Percentiles rank a stretch among this genome's conserved stretches.
Evolutionary conservation across 2,113 vertebrate species (phyloP).

Genomic region (Lonchura striata): DNA sequence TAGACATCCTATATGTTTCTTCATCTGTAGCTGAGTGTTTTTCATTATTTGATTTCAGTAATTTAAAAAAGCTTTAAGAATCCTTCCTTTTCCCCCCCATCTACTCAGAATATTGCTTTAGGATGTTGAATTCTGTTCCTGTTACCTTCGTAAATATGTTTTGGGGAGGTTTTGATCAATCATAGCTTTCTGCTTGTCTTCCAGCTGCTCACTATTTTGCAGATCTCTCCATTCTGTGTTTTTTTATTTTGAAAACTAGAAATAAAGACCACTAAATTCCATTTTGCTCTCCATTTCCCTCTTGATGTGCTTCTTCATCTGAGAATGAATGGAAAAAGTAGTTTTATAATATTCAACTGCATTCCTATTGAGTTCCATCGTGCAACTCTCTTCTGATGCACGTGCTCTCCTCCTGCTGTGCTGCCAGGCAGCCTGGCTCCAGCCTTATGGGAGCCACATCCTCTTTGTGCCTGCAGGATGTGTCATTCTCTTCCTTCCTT

Average conservation of each 20-base stretch:
- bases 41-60: neutral
- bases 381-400: rapidly evolving
- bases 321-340: neutral
- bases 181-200: neutral
- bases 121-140: neutral
- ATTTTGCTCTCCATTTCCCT: neutral
- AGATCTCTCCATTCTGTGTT: neutral
- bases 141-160: neutral
- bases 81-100: neutral
- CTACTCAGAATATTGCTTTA: neutral
- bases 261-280: neutral
- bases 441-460: neutral
- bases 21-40: neutral
- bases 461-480: neutral
- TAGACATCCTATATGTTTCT: neutral
- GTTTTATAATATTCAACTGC: no score
- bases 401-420: rapidly evolving
- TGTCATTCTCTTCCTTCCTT: neutral
- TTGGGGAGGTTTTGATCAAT: neutral
- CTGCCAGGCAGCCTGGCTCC: neutral
- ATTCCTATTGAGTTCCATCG: rapidly evolving
- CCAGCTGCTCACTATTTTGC: neutral
- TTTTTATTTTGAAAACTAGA: neutral
- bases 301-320: neutral
- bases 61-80: constrained; percentile 14